These are phyloP conservation scores for Agrilus biguttatus DNA, from an alignment of 2,888 invertebrate genomes.

Conservation along the genomic window DNA sequence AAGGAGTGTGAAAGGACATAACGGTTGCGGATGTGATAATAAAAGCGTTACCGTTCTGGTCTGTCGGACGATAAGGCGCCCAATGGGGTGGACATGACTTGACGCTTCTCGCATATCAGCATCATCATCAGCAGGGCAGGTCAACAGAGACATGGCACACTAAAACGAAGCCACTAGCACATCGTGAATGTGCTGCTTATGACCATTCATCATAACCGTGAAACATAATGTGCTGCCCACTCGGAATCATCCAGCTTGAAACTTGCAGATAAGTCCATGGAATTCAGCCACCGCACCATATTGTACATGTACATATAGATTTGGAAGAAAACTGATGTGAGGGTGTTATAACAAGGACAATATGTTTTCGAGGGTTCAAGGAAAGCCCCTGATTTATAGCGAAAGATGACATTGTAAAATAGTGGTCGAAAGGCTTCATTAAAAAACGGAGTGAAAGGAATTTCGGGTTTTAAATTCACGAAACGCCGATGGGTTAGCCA, in stretches of 20 bases:
- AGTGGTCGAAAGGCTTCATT: too few species aligned
- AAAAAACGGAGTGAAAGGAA: too few species aligned
- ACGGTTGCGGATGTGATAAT: too few species aligned
- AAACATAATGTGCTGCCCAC: constrained; percentile 10
- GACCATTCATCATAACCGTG: constrained; percentile 10
- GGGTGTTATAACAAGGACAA: too few species aligned
- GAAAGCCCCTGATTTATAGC: too few species aligned
- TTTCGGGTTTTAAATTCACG: too few species aligned
- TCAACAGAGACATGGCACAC: constrained; percentile 3
- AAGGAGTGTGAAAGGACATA: too few species aligned
- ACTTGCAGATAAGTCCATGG: constrained; percentile 7
- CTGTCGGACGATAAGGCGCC: constrained; percentile 15
- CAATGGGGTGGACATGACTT: constrained; percentile 28
- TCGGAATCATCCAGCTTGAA: constrained; percentile 11
- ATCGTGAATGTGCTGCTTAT: constrained; percentile 2
- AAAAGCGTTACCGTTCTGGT: constrained; percentile 5
- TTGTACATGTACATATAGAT: not conserved
- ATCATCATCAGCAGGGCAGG: constrained; percentile 15
- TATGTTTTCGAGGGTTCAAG: too few species aligned
- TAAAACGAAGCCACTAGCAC: too few species aligned
- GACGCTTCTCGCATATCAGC: constrained; percentile 20
- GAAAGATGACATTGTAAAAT: too few species aligned
- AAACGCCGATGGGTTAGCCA: too few species aligned
- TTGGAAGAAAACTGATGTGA: not conserved
- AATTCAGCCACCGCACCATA: not conserved